These are phyloP conservation scores for Erpetoichthys calabaricus DNA, from an alignment of 2,797 vertebrate genomes.

Conservation along the genomic window DNA sequence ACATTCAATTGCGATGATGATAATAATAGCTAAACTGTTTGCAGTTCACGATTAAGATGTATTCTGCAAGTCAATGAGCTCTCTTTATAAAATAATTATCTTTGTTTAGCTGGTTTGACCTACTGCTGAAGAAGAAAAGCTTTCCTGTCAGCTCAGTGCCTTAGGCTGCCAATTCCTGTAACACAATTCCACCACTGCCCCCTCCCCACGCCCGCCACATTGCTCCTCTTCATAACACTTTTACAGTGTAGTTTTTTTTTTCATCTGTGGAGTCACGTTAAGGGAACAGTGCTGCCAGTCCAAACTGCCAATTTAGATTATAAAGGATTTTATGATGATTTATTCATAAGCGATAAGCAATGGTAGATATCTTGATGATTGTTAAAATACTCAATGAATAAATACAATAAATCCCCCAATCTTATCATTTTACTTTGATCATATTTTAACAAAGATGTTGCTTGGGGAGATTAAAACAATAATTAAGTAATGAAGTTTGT, in stretches of 20 bases:
- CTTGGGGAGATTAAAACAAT: no score
- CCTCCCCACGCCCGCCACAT: not conserved
- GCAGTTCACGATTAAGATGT: no score
- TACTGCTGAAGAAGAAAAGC: not conserved
- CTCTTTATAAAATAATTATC: not conserved
- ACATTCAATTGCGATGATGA: no score
- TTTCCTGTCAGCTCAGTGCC: not conserved
- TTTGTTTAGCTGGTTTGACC: conserved; percentile 1
- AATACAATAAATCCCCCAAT: no score
- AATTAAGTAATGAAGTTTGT: no score
- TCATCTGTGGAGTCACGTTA: not conserved
- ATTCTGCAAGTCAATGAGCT: no score
- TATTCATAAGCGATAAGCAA: not conserved
- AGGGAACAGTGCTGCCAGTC: not conserved
- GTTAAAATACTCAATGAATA: no score
- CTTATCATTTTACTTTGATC: no score
- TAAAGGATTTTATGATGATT: not conserved
- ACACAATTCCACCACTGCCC: no score
- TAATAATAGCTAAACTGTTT: no score
- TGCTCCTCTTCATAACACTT: not conserved
- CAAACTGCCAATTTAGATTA: not conserved
- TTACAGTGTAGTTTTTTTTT: not conserved
- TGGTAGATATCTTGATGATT: no score
- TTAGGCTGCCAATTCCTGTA: not conserved
- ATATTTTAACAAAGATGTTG: no score